Base-by-base conservation (phyloP, 2,113 vertebrate genomes). In the Ovis canadensis region DNA sequence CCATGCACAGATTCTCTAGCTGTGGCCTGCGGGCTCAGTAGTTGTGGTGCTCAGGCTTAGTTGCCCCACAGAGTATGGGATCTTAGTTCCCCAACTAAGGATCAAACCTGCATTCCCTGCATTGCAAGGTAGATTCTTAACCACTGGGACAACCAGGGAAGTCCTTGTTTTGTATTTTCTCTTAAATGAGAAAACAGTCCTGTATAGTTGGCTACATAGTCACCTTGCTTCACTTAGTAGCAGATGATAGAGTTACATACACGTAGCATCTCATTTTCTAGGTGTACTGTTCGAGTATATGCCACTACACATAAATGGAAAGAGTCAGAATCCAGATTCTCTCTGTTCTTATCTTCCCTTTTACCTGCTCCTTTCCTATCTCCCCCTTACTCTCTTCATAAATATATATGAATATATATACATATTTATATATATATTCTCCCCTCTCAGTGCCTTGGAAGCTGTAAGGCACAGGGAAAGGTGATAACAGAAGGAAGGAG, bases 391-490 rank as follows among this genome's bases (percentile, higher is more conserved):
- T n/a, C 3, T 4, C 14, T 6, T 64, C 4, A 29, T 17, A 0
- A n/a, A 31, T 74, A 9, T 82, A 8, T 21, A 19, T 52, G 5
- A 36, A 6, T 25, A 25, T 10, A 13, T 6, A 23, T 13, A 1
- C n/a, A 4, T 60, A 5, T 23, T 7, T 16, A 12, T 23, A 31
- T 6, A 11, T 19, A 13, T 55, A 52, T 81, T 77, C 48, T 59
- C 64, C 33, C 96, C 80, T 98, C 98, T 99, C 99, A 98, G 97
- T 99, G 98, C 98, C 98, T 98, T 98, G 96, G 95, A 98, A 98
- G 97, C 98, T 98, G 92, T 97, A 98, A 97, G 90, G 88, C 82
- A n/a, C 78, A 36, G 87, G 55, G 89, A 23, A 27, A 50, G 80
- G 77, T 94, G 90, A 2, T 86, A 90, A 91, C 15, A 90, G 97